Conservation (phyloP, 1,140 invertebrate species). For the Magallana ariakensis region DNA sequence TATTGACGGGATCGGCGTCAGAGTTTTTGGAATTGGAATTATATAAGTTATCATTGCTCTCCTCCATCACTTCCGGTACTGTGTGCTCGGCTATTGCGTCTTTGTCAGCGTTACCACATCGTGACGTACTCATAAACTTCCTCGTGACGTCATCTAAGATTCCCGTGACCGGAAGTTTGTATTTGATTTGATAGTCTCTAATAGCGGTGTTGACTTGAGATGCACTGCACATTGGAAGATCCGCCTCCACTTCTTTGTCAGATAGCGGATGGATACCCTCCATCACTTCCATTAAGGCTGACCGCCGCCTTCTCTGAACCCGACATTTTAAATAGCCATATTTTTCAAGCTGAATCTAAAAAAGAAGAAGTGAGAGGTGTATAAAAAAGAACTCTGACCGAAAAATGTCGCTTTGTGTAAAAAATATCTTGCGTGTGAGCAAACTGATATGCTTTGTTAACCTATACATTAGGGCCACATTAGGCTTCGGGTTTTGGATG, state of each 20-base stretch:
- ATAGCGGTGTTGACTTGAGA: slow-evolving; percentile 71
- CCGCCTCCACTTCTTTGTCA: slow-evolving; percentile 32
- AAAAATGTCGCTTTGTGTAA: not conserved
- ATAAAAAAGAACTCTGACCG: not conserved
- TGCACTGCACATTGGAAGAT: slow-evolving; percentile 62
- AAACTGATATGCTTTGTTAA: not conserved
- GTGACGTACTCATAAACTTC: slow-evolving; percentile 76
- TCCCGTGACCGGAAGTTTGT: slow-evolving; percentile 77
- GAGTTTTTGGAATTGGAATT: slow-evolving; percentile 26
- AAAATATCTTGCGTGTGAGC: not conserved
- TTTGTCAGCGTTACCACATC: slow-evolving; percentile 79
- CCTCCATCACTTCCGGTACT: slow-evolving; percentile 15
- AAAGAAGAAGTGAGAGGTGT: slow-evolving; percentile 38
- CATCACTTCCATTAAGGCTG: slow-evolving; percentile 16
- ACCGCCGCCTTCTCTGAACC: slow-evolving; percentile 57
- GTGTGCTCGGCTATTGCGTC: slow-evolving; percentile 35
- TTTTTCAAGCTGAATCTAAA: slow-evolving; percentile 70
- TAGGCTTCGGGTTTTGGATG: not conserved
- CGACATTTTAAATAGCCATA: slow-evolving; percentile 72
- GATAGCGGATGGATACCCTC: slow-evolving; percentile 39
- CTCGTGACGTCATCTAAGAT: slow-evolving; percentile 75
- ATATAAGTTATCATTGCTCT: slow-evolving; percentile 5
- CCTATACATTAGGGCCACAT: not conserved
- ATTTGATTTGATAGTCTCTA: slow-evolving; percentile 76
- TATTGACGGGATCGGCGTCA: slow-evolving; percentile 29